A percentile compares a stretch with the other conserved stretches of the same genome.
Conservation (phyloP, 2,113 vertebrate species). For the Burhinus oedicnemus region DNA sequence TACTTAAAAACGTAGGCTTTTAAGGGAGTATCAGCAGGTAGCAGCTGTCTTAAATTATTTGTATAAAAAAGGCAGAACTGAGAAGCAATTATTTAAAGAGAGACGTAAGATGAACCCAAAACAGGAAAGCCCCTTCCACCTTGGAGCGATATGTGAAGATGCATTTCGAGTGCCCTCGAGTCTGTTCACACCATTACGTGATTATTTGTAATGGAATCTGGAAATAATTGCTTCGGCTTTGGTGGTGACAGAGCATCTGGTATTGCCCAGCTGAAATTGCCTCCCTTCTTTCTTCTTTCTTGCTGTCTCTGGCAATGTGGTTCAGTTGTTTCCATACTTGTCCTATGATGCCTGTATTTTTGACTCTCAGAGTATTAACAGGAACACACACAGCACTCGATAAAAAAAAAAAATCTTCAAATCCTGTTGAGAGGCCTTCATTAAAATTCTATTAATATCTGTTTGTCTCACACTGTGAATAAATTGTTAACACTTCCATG, state of each 20-base stretch:
- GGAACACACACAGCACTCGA: not conserved
- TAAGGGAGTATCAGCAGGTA: constrained; percentile 13
- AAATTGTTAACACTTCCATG: constrained; percentile 34
- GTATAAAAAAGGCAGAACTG: not conserved
- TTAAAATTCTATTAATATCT: constrained; percentile 70
- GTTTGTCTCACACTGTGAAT: constrained; percentile 63
- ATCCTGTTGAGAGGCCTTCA: constrained; percentile 49
- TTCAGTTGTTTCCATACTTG: constrained; percentile 9
- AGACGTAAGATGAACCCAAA: not conserved
- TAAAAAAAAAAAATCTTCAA: not conserved
- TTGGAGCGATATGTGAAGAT: not conserved
- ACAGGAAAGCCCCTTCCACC: not conserved
- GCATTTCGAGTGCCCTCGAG: not conserved
- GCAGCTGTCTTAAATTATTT: constrained; percentile 1
- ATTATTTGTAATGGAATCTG: not conserved
- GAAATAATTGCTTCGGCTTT: constrained; percentile 3
- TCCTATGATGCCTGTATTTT: not conserved
- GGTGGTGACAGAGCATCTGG: not conserved
- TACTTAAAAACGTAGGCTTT: not conserved
- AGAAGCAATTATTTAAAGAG: constrained; percentile 7
- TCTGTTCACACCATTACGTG: not conserved
- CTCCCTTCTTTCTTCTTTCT: not conserved
- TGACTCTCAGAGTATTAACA: constrained; percentile 7
- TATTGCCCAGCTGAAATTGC: not conserved
- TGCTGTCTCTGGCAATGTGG: not conserved